Percentiles rank a stretch among this genome's conserved stretches.
Evolutionary conservation across 2,113 vertebrate species (phyloP).

Genomic region (Zapornia atra): DNA sequence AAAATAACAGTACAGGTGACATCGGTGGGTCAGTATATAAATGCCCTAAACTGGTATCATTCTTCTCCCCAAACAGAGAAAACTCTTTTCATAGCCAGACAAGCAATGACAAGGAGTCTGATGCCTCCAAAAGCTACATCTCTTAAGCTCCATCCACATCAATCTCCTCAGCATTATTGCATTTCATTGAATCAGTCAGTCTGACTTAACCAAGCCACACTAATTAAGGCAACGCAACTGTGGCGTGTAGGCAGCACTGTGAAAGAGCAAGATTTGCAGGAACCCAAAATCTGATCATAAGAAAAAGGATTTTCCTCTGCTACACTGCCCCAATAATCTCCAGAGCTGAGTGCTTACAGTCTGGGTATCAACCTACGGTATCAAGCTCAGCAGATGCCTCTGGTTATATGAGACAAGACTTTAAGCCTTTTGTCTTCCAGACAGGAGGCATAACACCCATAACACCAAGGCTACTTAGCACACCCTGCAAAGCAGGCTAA

Average conservation of each 20-base stretch:
- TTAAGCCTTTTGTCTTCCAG: conserved; percentile 27
- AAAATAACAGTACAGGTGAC: rapidly evolving
- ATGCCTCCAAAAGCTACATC: too few relatives aligned
- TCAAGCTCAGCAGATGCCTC: conserved; percentile 31
- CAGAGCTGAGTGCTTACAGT: background rate
- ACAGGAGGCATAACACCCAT: background rate
- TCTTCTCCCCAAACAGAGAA: background rate
- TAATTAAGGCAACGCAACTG: background rate
- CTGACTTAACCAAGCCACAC: background rate
- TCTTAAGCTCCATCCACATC: too few relatives aligned
- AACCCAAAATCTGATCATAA: background rate
- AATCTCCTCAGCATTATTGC: too few relatives aligned
- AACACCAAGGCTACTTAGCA: conserved; percentile 7
- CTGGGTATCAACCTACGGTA: conserved; percentile 16
- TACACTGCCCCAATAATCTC: background rate
- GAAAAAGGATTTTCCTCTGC: background rate
- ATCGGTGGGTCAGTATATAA: background rate
- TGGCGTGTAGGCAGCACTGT: rapidly evolving
- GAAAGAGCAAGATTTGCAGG: background rate
- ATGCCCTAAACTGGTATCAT: background rate
- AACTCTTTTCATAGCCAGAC: background rate
- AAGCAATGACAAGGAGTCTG: too few relatives aligned
- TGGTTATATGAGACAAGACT: conserved; percentile 15
- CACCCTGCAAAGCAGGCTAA: conserved; percentile 9
- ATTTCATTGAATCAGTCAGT: too few relatives aligned